Percentiles rank a stretch among this genome's conserved stretches.
Evolutionary conservation across 2,113 vertebrate genomes (phyloP).

Genomic region (Amblyornis subalaris): DNA sequence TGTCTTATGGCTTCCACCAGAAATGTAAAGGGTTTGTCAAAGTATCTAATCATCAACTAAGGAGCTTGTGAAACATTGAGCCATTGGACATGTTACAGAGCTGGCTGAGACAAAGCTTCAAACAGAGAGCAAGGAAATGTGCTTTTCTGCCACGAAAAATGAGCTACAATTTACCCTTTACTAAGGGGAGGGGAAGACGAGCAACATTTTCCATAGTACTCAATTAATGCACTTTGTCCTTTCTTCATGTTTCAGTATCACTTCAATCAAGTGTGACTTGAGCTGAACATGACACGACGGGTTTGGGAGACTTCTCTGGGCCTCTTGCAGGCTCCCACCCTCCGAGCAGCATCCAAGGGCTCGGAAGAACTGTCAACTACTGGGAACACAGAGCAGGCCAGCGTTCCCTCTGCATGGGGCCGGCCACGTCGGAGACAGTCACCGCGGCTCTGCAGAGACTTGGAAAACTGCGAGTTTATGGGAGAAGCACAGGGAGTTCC

Average conservation of each 20-base stretch:
- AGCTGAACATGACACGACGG: not conserved
- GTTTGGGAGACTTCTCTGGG: not conserved
- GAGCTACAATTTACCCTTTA: not conserved
- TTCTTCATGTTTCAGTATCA: not conserved
- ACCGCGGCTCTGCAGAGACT: not conserved
- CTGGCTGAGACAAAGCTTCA: not conserved
- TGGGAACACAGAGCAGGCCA: conserved; percentile 23
- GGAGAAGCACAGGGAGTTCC: conserved; percentile 38
- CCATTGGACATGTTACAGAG: not conserved
- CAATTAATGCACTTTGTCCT: not conserved
- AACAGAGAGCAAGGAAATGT: conserved; percentile 15
- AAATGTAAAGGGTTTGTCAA: not conserved
- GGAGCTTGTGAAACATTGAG: not conserved
- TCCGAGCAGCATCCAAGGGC: not conserved
- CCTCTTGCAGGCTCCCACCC: not conserved
- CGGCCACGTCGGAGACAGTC: not conserved
- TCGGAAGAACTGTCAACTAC: not conserved
- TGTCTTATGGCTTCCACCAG: not conserved
- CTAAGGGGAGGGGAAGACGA: not conserved
- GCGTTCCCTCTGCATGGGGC: not conserved
- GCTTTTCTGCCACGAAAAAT: not conserved
- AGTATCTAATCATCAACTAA: not conserved
- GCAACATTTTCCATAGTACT: not conserved
- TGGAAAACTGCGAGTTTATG: not conserved
- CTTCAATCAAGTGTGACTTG: not conserved